Conservation (phyloP, 2,113 vertebrate genomes). For the Proterorhinus semilunaris region DNA sequence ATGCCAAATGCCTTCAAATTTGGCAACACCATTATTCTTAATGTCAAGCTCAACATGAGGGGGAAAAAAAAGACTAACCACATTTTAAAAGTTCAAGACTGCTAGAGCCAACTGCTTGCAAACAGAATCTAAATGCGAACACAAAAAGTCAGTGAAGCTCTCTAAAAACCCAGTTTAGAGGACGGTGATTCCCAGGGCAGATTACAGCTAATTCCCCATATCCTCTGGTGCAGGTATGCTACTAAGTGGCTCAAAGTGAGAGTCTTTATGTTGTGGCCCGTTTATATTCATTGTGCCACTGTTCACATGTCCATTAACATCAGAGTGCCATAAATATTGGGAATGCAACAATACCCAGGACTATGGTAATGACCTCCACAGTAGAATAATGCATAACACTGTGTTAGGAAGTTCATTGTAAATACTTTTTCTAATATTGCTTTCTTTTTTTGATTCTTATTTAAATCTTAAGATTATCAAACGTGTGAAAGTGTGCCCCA, state of each 20-base stretch:
- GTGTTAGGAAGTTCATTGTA: not conserved
- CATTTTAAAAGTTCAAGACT: slow-evolving; percentile 29
- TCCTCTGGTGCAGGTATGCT: slow-evolving; percentile 41
- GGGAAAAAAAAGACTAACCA: slow-evolving; percentile 26
- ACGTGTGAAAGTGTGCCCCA: not conserved
- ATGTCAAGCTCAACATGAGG: slow-evolving; percentile 35
- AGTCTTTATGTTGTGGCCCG: slow-evolving; percentile 42
- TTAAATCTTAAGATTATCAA: not conserved
- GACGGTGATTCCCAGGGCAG: slow-evolving; percentile 56
- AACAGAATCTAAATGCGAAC: not conserved
- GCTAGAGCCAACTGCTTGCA: not conserved
- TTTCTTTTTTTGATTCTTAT: too few relatives aligned
- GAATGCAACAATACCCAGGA: not conserved
- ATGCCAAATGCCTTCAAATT: slow-evolving; percentile 29
- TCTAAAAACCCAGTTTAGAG: slow-evolving; percentile 50
- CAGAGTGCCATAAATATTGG: too few relatives aligned
- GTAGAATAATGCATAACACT: not conserved
- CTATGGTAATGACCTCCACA: not conserved
- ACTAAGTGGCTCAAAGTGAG: slow-evolving; percentile 55
- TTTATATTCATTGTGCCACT: not conserved
- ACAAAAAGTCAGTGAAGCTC: slow-evolving; percentile 4
- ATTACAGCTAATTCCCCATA: slow-evolving; percentile 72
- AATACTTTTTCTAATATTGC: not conserved
- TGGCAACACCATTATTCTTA: too few relatives aligned
- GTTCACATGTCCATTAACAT: not conserved